Evolutionary conservation across 2,888 invertebrate species (phyloP).

Genomic region (Andrena bucephala): DNA sequence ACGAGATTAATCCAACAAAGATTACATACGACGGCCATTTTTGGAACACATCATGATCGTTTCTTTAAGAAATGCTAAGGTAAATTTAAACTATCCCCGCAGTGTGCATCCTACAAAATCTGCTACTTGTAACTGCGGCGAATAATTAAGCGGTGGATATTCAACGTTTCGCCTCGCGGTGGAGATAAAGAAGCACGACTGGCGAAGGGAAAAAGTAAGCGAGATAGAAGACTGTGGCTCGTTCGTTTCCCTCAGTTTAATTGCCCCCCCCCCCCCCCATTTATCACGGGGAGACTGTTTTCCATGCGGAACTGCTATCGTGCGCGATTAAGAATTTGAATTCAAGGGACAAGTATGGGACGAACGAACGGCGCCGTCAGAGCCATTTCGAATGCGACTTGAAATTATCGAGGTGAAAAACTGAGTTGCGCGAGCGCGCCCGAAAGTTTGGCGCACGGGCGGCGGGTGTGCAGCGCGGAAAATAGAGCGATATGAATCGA

Average conservation of each 20-base stretch:
- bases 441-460: conserved; percentile 15
- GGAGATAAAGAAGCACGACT: background rate
- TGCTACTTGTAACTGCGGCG: background rate
- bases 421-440: background rate
- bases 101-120: background rate
- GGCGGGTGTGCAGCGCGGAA: conserved; percentile 26
- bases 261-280: too few relatives aligned
- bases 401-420: background rate
- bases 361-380: background rate
- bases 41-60: background rate
- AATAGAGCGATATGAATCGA: conserved; percentile 63
- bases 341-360: background rate
- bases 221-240: background rate
- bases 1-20: background rate
- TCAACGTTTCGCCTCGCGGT: background rate
- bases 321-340: conserved; percentile 8
- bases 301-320: background rate
- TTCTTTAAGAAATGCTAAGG: background rate
- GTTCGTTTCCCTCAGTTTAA: conserved; percentile 37
- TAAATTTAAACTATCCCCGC: background rate
- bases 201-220: background rate
- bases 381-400: background rate
- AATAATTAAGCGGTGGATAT: conserved; percentile 12
- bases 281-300: conserved; percentile 14
- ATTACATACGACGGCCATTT: background rate